Conservation (phyloP, 1,140 invertebrate species). For the Halesus radiatus region DNA sequence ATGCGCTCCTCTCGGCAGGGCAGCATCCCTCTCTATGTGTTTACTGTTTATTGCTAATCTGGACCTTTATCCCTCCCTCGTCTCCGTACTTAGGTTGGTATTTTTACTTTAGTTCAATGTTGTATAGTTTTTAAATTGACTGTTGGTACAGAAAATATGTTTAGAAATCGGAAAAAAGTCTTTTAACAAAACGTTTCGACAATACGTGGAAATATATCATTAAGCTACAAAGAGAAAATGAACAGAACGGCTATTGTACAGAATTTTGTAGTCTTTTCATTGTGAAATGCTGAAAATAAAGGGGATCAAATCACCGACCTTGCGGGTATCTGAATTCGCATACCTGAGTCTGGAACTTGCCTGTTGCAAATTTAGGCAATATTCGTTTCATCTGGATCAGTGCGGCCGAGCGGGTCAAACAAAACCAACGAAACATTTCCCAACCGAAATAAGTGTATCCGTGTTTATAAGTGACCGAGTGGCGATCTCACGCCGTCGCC, state of each 20-base stretch:
- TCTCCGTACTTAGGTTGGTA: too few relatives aligned
- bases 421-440: conserved; percentile 25
- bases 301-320: conserved; percentile 1
- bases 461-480: too few relatives aligned
- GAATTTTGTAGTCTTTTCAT: conserved; percentile 1
- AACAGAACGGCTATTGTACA: conserved; percentile 19
- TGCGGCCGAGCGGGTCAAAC: conserved; percentile 33
- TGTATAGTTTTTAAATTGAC: background rate
- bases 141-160: background rate
- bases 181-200: conserved; percentile 1
- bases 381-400: conserved; percentile 34
- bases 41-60: background rate
- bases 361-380: conserved; percentile 46
- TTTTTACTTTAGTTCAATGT: too few relatives aligned
- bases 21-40: background rate
- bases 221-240: conserved; percentile 4
- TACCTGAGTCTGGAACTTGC: conserved; percentile 8
- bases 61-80: too few relatives aligned
- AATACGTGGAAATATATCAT: conserved; percentile 14
- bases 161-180: conserved; percentile 3
- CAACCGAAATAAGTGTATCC: background rate
- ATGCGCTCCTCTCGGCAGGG: conserved; percentile 1
- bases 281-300: conserved; percentile 8
- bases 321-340: background rate
- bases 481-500: background rate